phyloP scores from a whole-genome alignment of 1,140 invertebrate genomes.

The Drosophila obscura region DNA sequence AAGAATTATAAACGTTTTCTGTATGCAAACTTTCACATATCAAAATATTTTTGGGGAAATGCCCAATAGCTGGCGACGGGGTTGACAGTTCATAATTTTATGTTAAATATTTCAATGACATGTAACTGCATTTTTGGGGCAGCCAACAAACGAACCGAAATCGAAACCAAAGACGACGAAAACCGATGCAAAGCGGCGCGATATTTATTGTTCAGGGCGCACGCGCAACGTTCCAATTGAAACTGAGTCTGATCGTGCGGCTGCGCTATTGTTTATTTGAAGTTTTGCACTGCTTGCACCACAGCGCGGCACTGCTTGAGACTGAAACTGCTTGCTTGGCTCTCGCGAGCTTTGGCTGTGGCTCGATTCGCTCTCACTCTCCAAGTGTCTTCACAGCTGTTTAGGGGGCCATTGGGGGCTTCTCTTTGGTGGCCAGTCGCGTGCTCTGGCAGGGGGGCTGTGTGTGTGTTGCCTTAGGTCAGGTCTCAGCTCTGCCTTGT shows the following conservation, averaged over 20 bases:
- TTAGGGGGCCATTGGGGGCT: slow-evolving; percentile 4
- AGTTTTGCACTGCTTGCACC: slow-evolving; percentile 58
- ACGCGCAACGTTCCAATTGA: slow-evolving; percentile 76
- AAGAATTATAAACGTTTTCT: slow-evolving; percentile 53
- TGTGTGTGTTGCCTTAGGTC: slow-evolving; percentile 71
- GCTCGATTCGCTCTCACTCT: not conserved
- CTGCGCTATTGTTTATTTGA: slow-evolving; percentile 74
- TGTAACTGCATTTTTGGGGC: slow-evolving; percentile 5
- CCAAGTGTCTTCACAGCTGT: slow-evolving; percentile 19
- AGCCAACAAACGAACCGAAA: slow-evolving; percentile 51
- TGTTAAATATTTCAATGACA: slow-evolving; percentile 6
- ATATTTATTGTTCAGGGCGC: slow-evolving; percentile 50
- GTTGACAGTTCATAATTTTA: slow-evolving; percentile 46
- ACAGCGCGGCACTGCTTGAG: too few species aligned
- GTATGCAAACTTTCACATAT: slow-evolving; percentile 62
- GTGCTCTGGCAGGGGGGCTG: slow-evolving; percentile 42
- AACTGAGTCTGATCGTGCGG: slow-evolving; percentile 58
- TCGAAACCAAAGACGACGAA: not conserved
- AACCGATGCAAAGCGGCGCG: slow-evolving; percentile 24
- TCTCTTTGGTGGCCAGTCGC: slow-evolving; percentile 33
- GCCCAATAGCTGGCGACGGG: slow-evolving; percentile 19
- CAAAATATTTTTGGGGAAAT: slow-evolving; percentile 15
- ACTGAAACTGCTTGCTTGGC: not conserved
- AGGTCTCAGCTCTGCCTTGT: slow-evolving; percentile 62
- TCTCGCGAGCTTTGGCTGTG: slow-evolving; percentile 10